A percentile compares a stretch with the other conserved stretches of the same genome.
Evolutionary conservation across 2,888 invertebrate genomes (phyloP).

Genomic region (Pseudococcus longispinus): DNA sequence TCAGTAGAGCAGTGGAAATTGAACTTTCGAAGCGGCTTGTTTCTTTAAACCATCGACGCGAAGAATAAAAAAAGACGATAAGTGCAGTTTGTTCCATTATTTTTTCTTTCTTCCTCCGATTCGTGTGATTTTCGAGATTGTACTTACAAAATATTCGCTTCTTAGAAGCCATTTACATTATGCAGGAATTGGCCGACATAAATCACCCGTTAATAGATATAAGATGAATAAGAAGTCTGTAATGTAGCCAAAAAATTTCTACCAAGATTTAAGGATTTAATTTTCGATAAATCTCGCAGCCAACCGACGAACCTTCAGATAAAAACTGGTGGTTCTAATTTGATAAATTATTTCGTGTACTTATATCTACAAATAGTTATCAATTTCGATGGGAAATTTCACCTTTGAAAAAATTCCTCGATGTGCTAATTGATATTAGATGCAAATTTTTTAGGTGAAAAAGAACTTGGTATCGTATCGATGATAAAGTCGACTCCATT

Average conservation of each 20-base stretch:
- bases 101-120: background rate
- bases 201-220: conserved; percentile 44
- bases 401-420: background rate
- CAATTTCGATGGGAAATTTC: background rate
- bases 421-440: background rate
- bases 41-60: background rate
- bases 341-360: background rate
- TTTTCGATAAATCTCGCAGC: conserved; percentile 6
- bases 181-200: conserved; percentile 25
- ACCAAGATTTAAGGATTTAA: conserved; percentile 30
- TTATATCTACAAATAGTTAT: background rate
- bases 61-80: background rate
- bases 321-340: background rate
- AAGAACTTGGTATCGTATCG: background rate
- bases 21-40: background rate
- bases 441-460: too few species aligned
- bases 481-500: background rate
- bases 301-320: background rate
- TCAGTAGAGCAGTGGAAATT: background rate
- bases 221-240: conserved; percentile 41
- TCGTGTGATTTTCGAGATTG: conserved; percentile 20
- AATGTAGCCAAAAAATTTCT: conserved; percentile 34
- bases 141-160: conserved; percentile 6
- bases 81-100: conserved; percentile 15
- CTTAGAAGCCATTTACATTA: conserved; percentile 28